Evolutionary conservation across 2,797 vertebrate genomes (phyloP), one percentile per base, ranked within the genome.

Genomic region (Pipistrellus pygmaeus): DNA sequence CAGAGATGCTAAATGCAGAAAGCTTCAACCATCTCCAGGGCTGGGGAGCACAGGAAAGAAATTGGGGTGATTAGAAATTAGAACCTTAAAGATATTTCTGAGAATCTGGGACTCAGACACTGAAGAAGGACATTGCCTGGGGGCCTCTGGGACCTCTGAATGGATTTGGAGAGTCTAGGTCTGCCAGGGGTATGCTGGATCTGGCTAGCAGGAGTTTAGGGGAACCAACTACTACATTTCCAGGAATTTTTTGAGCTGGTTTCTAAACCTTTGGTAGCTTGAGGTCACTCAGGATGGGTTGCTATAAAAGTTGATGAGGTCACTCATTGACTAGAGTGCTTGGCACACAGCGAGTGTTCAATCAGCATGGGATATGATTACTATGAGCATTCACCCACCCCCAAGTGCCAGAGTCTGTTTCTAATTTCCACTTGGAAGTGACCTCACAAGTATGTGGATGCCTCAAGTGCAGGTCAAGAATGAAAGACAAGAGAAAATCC

Each of bases 141-240:
- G 32, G 46, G 38, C 48, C 57, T 35, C 38, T 53, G 17, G 13
- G 51, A 46, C 17, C 12, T 35, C 25, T 44, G 15, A 25, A 32
- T 8, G 4, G 18, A 46, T 2, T 1, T 0, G 0, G 15, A 12
- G 15, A 68, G 46, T 27, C 48, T 25, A 1, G 32, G 32, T 32
- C 25, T 51, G 25, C 38, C 60, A 21, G 32, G 8, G 25, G 32
- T 68, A 2, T 27, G 27, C 27, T 68, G 17, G 48, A 81, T 30
- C 35, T 80, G 55, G 44, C 6, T 55, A 30, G 68, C 32, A 81
- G 25, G 10, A 41, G 11, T 21, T 69, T 57, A 41, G 15, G 7
- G 55, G 20, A 90, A 41, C 14, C 23, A n/a, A 21, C 41, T 81
- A 11, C n/a, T 51, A 57, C 64, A 55, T 41, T 81, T 87, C 44